A percentile compares a stretch with the other conserved stretches of the same genome.
Evolutionary conservation across 2,797 vertebrate genomes (phyloP).

Genomic region (Salmo trutta): DNA sequence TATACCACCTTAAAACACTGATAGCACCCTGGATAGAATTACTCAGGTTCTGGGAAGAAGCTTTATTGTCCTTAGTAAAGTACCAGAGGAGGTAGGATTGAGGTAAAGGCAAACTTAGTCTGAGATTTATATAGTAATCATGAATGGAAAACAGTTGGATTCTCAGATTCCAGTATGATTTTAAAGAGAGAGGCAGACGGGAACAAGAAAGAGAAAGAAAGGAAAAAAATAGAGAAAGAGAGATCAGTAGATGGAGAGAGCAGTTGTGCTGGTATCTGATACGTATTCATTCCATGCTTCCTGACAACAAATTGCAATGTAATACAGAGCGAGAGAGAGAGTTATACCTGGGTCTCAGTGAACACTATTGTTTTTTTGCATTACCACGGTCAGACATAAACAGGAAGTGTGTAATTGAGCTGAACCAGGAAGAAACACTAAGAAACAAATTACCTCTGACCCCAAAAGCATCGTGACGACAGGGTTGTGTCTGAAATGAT

Average conservation of each 20-base stretch:
- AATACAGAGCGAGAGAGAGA: constrained; percentile 65
- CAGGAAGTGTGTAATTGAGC: constrained; percentile 71
- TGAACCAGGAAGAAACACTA: constrained; percentile 69
- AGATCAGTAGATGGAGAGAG: no score
- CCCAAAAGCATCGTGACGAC: constrained; percentile 71
- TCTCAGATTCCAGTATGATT: neutral
- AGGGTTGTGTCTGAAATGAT: constrained; percentile 71
- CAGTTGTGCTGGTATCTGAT: constrained; percentile 74
- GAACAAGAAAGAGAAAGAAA: neutral
- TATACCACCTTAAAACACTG: neutral
- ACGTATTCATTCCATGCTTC: constrained; percentile 88
- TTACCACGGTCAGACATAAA: constrained; percentile 72
- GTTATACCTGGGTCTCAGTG: no score
- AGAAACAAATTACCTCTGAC: constrained; percentile 61
- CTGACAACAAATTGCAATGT: constrained; percentile 88
- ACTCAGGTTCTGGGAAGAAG: no score
- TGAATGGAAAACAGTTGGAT: neutral
- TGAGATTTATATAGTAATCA: neutral
- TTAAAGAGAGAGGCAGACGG: neutral
- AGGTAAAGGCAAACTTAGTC: no score
- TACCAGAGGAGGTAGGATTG: no score
- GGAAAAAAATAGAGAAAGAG: neutral
- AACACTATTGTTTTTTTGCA: constrained; percentile 40
- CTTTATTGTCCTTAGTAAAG: no score
- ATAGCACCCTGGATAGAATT: no score